These are phyloP conservation scores for Synergus itoensis DNA, from an alignment of 2,888 invertebrate species.

Conservation along the genomic window DNA sequence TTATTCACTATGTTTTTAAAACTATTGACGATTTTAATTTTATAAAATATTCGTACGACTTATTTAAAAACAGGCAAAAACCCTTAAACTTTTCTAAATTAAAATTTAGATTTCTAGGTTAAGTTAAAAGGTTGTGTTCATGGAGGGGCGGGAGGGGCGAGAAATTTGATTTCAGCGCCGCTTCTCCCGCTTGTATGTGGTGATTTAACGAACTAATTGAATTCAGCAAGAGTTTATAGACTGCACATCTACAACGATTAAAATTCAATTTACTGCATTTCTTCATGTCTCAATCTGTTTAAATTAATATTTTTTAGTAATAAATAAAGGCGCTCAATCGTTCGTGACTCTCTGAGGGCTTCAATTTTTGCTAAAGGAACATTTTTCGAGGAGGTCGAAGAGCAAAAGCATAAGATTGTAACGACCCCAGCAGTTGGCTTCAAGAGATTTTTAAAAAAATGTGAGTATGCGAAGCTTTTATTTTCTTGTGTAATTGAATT, in stretches of 20 bases:
- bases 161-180: slow-evolving; percentile 7
- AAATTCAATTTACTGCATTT: slow-evolving; percentile 13
- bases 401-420: slow-evolving; percentile 24
- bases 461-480: slow-evolving; percentile 2
- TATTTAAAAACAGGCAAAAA: not conserved
- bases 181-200: not conserved
- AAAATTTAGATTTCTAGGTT: not conserved
- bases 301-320: not conserved
- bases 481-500: not conserved
- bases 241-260: not conserved
- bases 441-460: slow-evolving; percentile 10
- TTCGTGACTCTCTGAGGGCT: not conserved
- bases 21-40: not conserved
- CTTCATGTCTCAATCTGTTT: not conserved
- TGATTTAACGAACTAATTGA: slow-evolving; percentile 4
- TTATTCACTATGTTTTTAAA: not conserved
- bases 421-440: slow-evolving; percentile 7
- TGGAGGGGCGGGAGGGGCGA: no score
- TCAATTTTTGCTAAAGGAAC: not conserved
- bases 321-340: not conserved
- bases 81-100: not conserved
- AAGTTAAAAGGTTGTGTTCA: not conserved
- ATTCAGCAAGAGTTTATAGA: not conserved
- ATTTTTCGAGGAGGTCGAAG: not conserved
- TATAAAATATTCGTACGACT: not conserved